Evolutionary conservation across 2,113 vertebrate species (phyloP).

Genomic region (Fulica atra): DNA sequence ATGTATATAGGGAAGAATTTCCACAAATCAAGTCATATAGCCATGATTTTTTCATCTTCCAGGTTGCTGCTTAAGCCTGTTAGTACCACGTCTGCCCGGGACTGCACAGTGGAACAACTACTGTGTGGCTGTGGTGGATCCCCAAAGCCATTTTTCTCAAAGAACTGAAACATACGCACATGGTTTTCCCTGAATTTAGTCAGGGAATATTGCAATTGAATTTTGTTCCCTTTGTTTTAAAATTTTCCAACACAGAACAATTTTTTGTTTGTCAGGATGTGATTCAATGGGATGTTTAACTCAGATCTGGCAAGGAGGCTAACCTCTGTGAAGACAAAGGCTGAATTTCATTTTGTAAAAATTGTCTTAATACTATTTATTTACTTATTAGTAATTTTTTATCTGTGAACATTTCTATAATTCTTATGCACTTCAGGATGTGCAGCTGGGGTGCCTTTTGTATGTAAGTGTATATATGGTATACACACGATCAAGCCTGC

Average conservation of each 20-base stretch:
- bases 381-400: not conserved
- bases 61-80: not conserved
- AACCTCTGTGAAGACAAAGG: not conserved
- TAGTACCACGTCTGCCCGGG: not conserved
- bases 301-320: not conserved
- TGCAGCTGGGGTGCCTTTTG: not conserved
- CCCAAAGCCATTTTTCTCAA: not conserved
- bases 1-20: not conserved
- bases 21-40: not conserved
- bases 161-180: rapidly evolving
- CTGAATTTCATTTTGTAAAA: not conserved
- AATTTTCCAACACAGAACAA: not conserved
- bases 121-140: not conserved
- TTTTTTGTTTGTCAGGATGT: not conserved
- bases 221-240: not conserved
- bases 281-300: not conserved
- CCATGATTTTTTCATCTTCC: not conserved
- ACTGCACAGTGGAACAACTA: rapidly evolving
- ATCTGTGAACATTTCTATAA: not conserved
- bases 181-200: not conserved
- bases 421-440: not conserved
- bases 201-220: not conserved
- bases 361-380: not conserved
- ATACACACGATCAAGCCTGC: not conserved
- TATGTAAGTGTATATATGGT: not conserved